Conservation (phyloP, 2,888 invertebrate genomes). For the Caenorhabditis virilis region DNA sequence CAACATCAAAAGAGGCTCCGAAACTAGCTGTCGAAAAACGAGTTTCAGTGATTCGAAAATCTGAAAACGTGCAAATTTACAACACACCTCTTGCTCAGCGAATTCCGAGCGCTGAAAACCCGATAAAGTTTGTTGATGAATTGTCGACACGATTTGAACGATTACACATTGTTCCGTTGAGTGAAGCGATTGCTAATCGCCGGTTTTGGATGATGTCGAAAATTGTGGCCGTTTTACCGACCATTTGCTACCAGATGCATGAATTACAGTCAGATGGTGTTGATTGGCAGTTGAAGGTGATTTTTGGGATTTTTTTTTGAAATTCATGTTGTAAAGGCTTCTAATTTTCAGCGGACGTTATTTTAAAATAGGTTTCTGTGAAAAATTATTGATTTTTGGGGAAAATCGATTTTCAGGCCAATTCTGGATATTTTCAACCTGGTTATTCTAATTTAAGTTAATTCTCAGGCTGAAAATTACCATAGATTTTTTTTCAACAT, state of each 20-base stretch:
- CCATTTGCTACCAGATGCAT: constrained; percentile 19
- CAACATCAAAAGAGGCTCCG: too few species aligned
- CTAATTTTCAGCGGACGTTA: too few species aligned
- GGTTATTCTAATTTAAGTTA: too few species aligned
- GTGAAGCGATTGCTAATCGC: constrained; percentile 20
- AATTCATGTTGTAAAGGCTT: too few species aligned
- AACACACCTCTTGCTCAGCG: constrained; percentile 16
- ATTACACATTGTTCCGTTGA: constrained; percentile 19
- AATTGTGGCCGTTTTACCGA: constrained; percentile 30
- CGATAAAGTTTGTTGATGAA: neutral
- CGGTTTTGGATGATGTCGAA: constrained; percentile 37
- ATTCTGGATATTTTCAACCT: too few species aligned
- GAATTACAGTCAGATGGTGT: constrained; percentile 29
- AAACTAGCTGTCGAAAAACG: neutral
- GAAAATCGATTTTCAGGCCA: too few species aligned
- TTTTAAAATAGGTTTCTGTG: too few species aligned
- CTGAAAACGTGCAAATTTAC: constrained; percentile 27
- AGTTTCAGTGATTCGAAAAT: constrained; percentile 2
- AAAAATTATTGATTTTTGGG: too few species aligned
- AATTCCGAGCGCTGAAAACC: constrained; percentile 14
- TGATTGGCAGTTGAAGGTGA: constrained; percentile 26
- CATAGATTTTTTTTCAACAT: too few species aligned
- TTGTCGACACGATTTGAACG: constrained; percentile 8
- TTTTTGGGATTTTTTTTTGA: too few species aligned
- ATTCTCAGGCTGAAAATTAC: too few species aligned